Base-by-base conservation (phyloP, 2,113 vertebrate genomes). In the Eira barbara region DNA sequence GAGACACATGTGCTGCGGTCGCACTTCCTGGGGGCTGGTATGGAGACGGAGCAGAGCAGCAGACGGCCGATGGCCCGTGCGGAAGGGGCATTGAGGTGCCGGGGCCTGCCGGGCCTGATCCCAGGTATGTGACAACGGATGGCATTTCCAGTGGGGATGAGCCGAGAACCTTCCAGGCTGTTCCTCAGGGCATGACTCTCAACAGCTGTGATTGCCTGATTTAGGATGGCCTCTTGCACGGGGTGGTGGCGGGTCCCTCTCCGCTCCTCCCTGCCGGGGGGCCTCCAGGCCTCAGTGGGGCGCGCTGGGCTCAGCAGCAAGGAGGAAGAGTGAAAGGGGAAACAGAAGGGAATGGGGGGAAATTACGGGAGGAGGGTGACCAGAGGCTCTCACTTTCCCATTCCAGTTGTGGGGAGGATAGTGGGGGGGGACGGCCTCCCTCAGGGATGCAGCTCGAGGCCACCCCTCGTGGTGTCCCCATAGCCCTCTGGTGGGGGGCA, bases 61-160 rank as follows among this genome's bases (percentile, higher is more conserved):
- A 12, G 11, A 34, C 13, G 15, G 36, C 21, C 45, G 34, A 21
- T 17, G 18, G 89, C 0, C 4, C 13, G 13, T 2, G 14, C 23
- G 2, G 2, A 12, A 21, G 57, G 52, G 59, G 1, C 13, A 0
- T 4, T 0, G 42, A 12, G 7, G 9, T 20, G n/a, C 8, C 20
- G 1, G 1, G 29, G 14, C 59, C 42, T 74, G 15, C 65, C 29
- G 36, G 0, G 12, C 20, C 52, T 23, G 7, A 13, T 52, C 39
- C 34, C n/a, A 1, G 4, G 21, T 18, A 17, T 1, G 0, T 63
- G 71, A n/a, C 49, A 29, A 2, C 1, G 10, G 59, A 86, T 12
- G 84, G 7, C 29, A 0, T 18, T 1, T 1, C 20, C 5, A 4
- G 6, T 3, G 79, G 5, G 1, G 7, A 8, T 13, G 82, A 87